phyloP scores from a whole-genome alignment of 2,888 invertebrate species.

The Neoaliturus tenellus region DNA sequence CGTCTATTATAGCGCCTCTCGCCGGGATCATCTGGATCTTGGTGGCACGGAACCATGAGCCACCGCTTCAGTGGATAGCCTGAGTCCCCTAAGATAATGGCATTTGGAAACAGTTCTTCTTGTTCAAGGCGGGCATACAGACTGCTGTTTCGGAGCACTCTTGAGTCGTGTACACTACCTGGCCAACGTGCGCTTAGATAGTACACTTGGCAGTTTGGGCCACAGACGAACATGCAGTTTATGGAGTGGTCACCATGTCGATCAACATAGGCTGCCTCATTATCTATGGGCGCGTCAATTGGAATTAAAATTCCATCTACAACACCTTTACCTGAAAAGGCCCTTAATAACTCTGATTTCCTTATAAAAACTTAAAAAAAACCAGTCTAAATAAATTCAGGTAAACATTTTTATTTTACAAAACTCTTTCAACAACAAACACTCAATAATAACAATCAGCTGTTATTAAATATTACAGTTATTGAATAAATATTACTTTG shows the following conservation, averaged over 20 bases:
- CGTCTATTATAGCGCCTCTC: slow-evolving; percentile 32
- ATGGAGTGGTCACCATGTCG: slow-evolving; percentile 64
- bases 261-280: slow-evolving; percentile 65
- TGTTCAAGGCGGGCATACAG: not conserved
- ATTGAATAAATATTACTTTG: too few species aligned
- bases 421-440: too few species aligned
- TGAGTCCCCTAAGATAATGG: slow-evolving; percentile 59
- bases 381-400: too few species aligned
- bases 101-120: slow-evolving; percentile 45
- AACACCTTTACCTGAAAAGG: slow-evolving; percentile 48
- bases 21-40: slow-evolving; percentile 50
- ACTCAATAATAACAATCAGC: too few species aligned
- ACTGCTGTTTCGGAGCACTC: slow-evolving; percentile 59
- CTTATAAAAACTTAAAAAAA: too few species aligned
- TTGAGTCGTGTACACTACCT: slow-evolving; percentile 65
- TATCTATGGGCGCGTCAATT: slow-evolving; percentile 63
- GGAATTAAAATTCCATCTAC: slow-evolving; percentile 64
- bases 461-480: too few species aligned
- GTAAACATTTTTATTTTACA: too few species aligned
- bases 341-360: too few species aligned
- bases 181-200: slow-evolving; percentile 66
- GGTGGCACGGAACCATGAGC: slow-evolving; percentile 56
- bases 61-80: slow-evolving; percentile 53
- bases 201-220: not conserved
- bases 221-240: slow-evolving; percentile 21